Evolutionary conservation across 2,797 vertebrate species (phyloP), one percentile per base, ranked within the genome.

Genomic region (Lophius americanus): DNA sequence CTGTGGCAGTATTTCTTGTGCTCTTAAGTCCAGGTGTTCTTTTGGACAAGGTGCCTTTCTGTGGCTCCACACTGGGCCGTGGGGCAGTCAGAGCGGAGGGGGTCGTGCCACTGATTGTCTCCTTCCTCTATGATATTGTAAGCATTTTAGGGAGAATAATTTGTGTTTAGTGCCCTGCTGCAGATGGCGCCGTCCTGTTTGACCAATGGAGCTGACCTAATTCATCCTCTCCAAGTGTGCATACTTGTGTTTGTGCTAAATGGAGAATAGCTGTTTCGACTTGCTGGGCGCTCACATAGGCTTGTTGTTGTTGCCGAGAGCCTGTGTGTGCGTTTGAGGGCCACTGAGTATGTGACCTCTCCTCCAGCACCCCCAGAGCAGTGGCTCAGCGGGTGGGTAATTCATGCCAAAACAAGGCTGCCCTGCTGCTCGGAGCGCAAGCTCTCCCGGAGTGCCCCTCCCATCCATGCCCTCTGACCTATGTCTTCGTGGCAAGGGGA

Each of bases 311-410:
- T 73, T 70, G 63, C 74, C 32, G 50, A 71, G 79, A 63, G 70
- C 51, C 61, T 58, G 73, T 51, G 79, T 82, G 79, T 77, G 70
- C 13, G 61, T 85, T 87, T 69, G 92, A 96, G 95, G 95, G 95
- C 95, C 95, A 86, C 82, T 73, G 94, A 94, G 93, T 94, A 93
- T 90, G 92, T 95, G 93, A 95, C 89, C 91, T 86, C 87, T 93
- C 91, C 92, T 92, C 87, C 91, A 79, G 89, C 89, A 82, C 76
- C 93, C 88, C 94, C 93, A 94, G 56, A 78, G 78, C 85, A 49
- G 78, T 64, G 0, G 59, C 89, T 73, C 87, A 79, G 85, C 79
- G 8, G 86, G 89, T 32, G 81, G 78, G 53, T 85, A 85, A 86
- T 91, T 90, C 86, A 86, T 89, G 86, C 81, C 68, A 35, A 77